Evolutionary conservation across 1,140 invertebrate species (phyloP), one percentile per base, ranked within the genome.

Genomic region (Drosophila ercepeae): DNA sequence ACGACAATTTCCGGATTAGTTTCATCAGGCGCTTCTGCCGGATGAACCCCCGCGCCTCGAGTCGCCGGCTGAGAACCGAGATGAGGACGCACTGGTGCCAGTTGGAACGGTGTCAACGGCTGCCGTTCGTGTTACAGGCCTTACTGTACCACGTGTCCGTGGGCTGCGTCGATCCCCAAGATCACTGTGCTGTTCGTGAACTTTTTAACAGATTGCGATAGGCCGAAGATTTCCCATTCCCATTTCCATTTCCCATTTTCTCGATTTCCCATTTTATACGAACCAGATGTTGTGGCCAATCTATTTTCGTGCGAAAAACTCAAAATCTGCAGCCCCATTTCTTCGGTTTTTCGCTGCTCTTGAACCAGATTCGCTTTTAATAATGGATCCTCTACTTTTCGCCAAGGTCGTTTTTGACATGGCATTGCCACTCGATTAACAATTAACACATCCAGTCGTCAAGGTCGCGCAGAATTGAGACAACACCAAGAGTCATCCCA

Each of bases 321-420:
- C 44, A 11, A 51, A 82, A 67, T 61, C 71, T 50, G 61, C 58
- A 58, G 49, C 68, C 59, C 54, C 57, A 57, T 39, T n/a, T 16
- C 14, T 21, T 58, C 46, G 27, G 9, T 29, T 36, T 44, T 41
- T 21, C 42, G 42, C 11, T 77, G 75, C 75, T 71, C 79, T 83
- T 83, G 75, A 83, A 84, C 63, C 75, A 72, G 45, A 71, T 70
- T 69, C 34, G 32, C 50, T 23, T 60, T 57, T 53, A 61, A 69
- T 88, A 81, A 88, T 84, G 76, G 68, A 69, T 69, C 46, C 46
- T 18, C 51, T 54, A 61, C 72, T 58, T 69, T 32, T 64, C 46
- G 68, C 67, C 81, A 84, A 84, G 81, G 81, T 81, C 81, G 59
- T 25, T 29, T 13, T 32, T 69, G 68, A 82, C 68, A 64, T 61